These are phyloP conservation scores for Alentia gelatinosa DNA, from an alignment of 2,888 invertebrate species.

Conservation along the genomic window DNA sequence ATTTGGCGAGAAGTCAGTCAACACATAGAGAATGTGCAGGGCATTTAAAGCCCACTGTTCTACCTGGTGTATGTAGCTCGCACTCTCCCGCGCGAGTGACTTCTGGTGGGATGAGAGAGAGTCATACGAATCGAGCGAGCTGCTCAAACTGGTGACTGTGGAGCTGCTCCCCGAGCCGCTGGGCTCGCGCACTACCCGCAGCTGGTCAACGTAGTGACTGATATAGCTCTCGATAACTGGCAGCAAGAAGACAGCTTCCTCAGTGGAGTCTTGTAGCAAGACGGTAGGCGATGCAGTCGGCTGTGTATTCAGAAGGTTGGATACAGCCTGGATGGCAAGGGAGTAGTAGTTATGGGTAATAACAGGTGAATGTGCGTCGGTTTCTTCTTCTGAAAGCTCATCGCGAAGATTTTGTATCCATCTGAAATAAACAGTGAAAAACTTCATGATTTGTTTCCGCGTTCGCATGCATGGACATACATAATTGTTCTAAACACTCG, in stretches of 20 bases:
- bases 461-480: no score
- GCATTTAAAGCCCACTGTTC: slow-evolving; percentile 30
- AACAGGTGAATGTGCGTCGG: not conserved
- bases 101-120: not conserved
- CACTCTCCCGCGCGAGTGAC: not conserved
- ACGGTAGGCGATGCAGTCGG: not conserved
- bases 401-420: not conserved
- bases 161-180: not conserved
- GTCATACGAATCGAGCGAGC: slow-evolving; percentile 10
- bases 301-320: not conserved
- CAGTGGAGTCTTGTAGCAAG: not conserved
- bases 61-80: not conserved
- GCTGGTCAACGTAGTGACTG: not conserved
- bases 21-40: not conserved
- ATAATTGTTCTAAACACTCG: no score
- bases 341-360: not conserved
- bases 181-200: not conserved
- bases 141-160: not conserved
- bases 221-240: slow-evolving; percentile 4
- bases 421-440: not conserved
- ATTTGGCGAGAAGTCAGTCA: not conserved
- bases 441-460: no score
- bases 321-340: not conserved
- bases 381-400: not conserved
- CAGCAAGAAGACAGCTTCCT: not conserved